A percentile compares a stretch with the other conserved stretches of the same genome.
These are phyloP conservation scores for Eupleurogrammus muticus DNA, from an alignment of 2,797 vertebrate species.

Conservation along the genomic window DNA sequence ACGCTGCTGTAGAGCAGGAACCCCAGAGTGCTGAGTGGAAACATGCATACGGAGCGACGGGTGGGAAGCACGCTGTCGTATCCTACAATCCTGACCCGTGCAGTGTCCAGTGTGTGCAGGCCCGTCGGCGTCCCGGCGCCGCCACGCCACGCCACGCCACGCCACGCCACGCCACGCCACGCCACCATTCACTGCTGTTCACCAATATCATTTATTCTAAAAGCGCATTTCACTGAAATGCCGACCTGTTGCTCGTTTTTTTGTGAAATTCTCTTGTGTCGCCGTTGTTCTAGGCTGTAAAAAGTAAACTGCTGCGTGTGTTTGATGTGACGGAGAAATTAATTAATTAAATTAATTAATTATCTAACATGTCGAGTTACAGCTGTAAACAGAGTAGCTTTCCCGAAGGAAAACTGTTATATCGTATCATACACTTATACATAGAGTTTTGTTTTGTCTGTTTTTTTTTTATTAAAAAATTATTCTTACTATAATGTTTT, in stretches of 20 bases:
- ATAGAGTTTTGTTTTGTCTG: constrained; percentile 59
- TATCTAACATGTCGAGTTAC: constrained; percentile 67
- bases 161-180: constrained; percentile 50
- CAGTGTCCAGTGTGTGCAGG: constrained; percentile 70
- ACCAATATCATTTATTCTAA: too few relatives aligned
- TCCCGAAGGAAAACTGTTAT: constrained; percentile 69
- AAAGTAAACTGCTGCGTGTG: constrained; percentile 47
- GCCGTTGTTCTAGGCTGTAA: constrained; percentile 12
- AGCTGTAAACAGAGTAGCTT: constrained; percentile 79
- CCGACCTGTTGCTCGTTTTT: constrained; percentile 44
- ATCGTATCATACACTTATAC: constrained; percentile 78
- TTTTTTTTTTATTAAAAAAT: constrained; percentile 80
- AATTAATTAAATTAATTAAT: constrained; percentile 54
- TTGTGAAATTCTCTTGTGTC: constrained; percentile 40
- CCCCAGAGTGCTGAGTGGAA: constrained; percentile 81
- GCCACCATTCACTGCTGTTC: constrained; percentile 20
- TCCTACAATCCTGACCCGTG: constrained; percentile 83
- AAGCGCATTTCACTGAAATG: constrained; percentile 72
- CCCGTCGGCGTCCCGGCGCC: constrained; percentile 57
- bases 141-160: constrained; percentile 44
- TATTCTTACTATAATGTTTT: constrained; percentile 75
- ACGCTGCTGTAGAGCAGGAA: constrained; percentile 83
- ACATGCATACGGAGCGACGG: constrained; percentile 85
- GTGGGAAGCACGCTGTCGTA: constrained; percentile 84
- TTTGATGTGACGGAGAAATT: constrained; percentile 50